Percentiles rank a stretch among this genome's conserved stretches.
Evolutionary conservation across 1,140 invertebrate species (phyloP).

Genomic region (Musca vetustissima): DNA sequence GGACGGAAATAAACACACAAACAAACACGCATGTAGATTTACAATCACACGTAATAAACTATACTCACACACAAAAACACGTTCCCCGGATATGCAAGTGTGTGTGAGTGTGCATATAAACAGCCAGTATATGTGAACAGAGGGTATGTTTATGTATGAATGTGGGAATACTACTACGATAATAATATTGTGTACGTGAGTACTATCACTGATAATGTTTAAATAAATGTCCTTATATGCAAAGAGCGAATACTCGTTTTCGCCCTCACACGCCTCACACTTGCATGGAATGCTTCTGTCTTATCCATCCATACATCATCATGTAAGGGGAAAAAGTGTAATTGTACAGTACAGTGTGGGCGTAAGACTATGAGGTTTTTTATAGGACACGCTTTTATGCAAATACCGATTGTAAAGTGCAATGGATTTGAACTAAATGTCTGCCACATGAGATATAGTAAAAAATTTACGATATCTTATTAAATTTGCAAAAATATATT

Average conservation of each 20-base stretch:
- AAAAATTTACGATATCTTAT: no score
- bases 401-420: no score
- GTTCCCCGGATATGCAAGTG: background rate
- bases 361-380: no score
- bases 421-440: no score
- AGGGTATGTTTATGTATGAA: background rate
- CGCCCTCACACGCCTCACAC: background rate
- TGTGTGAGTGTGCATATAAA: background rate
- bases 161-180: background rate
- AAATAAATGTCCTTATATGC: conserved; percentile 14
- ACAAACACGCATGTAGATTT: background rate
- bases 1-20: conserved; percentile 2
- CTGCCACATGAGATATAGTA: no score
- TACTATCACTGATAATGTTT: conserved; percentile 18
- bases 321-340: no score
- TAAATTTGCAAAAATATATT: no score
- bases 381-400: no score
- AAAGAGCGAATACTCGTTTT: background rate
- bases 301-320: no score
- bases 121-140: background rate
- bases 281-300: no score
- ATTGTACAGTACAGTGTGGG: no score
- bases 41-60: background rate
- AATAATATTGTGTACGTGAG: conserved; percentile 11
- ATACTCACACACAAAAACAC: no score